Evolutionary conservation across 2,888 invertebrate species (phyloP), one percentile per base, ranked within the genome.

Genomic region (Chironomus riparius): DNA sequence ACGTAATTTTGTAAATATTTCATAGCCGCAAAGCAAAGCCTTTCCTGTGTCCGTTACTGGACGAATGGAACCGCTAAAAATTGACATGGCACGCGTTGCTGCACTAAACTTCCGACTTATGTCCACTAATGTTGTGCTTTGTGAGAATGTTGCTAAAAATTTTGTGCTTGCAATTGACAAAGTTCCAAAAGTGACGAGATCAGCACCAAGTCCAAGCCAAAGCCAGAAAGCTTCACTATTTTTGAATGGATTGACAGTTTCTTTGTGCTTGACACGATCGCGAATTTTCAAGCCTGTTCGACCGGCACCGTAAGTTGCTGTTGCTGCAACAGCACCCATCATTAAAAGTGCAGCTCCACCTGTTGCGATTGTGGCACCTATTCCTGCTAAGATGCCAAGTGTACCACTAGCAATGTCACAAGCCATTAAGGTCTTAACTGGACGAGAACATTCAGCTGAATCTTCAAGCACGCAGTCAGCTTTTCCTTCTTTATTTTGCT

Each of bases 391-490:
- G 7, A 74, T 21, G 21, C 74, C 74, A 3, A 74, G 48, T n/a
- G 74, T 61, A 4, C 74, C 74, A 22, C 47, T 48, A 15, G 68
- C 65, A 48, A 74, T 74, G n/a, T 74, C 74, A 68, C 74, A 74
- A 7, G 74, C 74, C 22, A 74, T n/a, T 3, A 74, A 48, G 6
- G 74, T 74, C 21, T 74, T 74, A 0, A 74, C 74, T 47, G 74
- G 74, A n/a, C 74, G 47, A 1, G 21, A 24, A 22, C 68, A 47
- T 65, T 74, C 74, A 7, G 74, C 74, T 12, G 68, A 47, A 28
- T 68, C 48, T 15, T 65, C 74, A 47, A 65, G 24, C 0, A 68
- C 74, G 13, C 48, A 65, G 5, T 74, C 74, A 10, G 21, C 13
- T 50, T 74, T 68, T 47, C 68, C 68, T 24, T 74, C 48, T 4